Conservation (phyloP, 1,140 invertebrate genomes). For the Drosophila leontia region DNA sequence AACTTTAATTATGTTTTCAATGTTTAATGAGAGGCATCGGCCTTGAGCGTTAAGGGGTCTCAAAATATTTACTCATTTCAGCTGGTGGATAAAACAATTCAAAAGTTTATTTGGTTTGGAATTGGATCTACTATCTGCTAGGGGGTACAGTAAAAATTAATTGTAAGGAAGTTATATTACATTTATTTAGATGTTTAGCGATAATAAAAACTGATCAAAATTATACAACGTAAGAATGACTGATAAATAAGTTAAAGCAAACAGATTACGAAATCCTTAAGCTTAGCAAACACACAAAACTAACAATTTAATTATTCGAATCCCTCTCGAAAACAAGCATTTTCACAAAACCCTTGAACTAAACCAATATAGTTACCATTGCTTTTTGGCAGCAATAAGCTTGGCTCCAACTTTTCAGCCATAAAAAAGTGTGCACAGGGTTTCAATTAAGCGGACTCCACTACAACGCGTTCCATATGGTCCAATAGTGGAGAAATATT, state of each 20-base stretch:
- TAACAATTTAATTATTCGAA: too few relatives aligned
- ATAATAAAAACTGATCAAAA: too few relatives aligned
- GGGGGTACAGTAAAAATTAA: neutral
- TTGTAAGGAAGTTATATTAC: too few relatives aligned
- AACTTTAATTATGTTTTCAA: slow-evolving; percentile 82
- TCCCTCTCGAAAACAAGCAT: neutral
- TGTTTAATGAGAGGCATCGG: slow-evolving; percentile 63
- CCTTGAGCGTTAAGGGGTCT: slow-evolving; percentile 15
- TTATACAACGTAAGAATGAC: too few relatives aligned
- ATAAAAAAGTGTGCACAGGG: slow-evolving; percentile 22
- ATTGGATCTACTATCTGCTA: neutral
- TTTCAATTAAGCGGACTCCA: slow-evolving; percentile 39
- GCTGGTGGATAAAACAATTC: neutral
- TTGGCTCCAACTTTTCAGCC: slow-evolving; percentile 13
- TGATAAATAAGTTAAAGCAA: too few relatives aligned
- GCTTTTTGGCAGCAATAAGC: slow-evolving; percentile 6
- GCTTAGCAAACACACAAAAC: neutral
- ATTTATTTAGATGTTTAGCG: too few relatives aligned
- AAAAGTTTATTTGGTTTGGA: neutral
- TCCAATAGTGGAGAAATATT: slow-evolving; percentile 65
- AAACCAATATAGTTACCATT: slow-evolving; percentile 11
- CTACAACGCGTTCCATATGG: slow-evolving; percentile 44
- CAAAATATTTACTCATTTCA: slow-evolving; percentile 46
- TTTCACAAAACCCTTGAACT: neutral
- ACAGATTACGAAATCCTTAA: too few relatives aligned